These are phyloP conservation scores for Autographa pulchrina DNA, from an alignment of 2,888 invertebrate genomes.

Conservation along the genomic window DNA sequence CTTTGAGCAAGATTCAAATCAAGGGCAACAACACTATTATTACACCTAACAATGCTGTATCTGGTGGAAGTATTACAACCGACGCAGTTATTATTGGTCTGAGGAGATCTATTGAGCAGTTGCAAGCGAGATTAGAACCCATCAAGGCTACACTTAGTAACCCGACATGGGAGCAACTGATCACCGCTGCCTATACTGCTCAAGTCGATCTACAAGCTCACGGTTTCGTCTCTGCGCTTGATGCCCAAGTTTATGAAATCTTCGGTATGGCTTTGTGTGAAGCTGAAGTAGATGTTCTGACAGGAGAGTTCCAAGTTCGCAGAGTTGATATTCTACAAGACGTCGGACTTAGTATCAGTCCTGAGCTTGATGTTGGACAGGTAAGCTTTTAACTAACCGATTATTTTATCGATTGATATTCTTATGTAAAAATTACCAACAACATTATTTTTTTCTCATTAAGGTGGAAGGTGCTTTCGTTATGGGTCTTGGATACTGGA, in stretches of 20 bases:
- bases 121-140: constrained; percentile 57
- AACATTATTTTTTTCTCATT: constrained; percentile 1
- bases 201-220: constrained; percentile 72
- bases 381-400: constrained; percentile 64
- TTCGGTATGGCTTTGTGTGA: constrained; percentile 90
- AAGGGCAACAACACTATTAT: constrained; percentile 90
- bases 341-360: constrained; percentile 91
- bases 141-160: constrained; percentile 60
- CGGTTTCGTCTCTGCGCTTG: constrained; percentile 51
- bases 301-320: constrained; percentile 90
- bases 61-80: constrained; percentile 90
- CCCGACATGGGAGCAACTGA: constrained; percentile 85
- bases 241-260: constrained; percentile 68
- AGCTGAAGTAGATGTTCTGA: constrained; percentile 92
- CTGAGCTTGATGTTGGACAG: constrained; percentile 91
- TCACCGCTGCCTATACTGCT: constrained; percentile 79
- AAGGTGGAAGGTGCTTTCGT: constrained; percentile 91
- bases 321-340: constrained; percentile 91
- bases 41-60: constrained; percentile 90
- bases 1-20: constrained; percentile 90
- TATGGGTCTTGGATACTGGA: constrained; percentile 92
- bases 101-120: constrained; percentile 53
- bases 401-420: background rate
- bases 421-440: constrained; percentile 8
- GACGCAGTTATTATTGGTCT: constrained; percentile 65